These are phyloP conservation scores for Rhabdophis nuchalis DNA, from an alignment of 2,797 vertebrate species.

Conservation along the genomic window DNA sequence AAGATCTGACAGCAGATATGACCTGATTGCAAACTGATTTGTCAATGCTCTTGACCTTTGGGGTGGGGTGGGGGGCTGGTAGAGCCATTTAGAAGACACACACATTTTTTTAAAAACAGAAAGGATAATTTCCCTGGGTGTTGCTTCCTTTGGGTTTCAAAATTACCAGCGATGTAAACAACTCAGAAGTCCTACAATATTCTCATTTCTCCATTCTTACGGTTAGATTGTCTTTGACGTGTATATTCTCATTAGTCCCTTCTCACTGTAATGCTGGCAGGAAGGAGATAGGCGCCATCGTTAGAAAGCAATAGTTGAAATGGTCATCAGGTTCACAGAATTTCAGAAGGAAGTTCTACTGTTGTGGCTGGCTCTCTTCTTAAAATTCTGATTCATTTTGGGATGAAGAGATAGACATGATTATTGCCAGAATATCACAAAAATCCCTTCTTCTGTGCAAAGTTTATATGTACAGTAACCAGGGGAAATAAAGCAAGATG, in stretches of 20 bases:
- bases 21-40: slow-evolving; percentile 23
- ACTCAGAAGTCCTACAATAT: not conserved
- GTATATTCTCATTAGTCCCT: not conserved
- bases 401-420: not conserved
- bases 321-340: not conserved
- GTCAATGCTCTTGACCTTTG: slow-evolving; percentile 17
- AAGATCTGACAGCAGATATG: slow-evolving; percentile 22
- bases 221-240: not conserved
- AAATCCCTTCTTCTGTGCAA: not conserved
- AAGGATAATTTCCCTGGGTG: not conserved
- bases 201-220: not conserved
- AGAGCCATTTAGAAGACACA: not conserved
- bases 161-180: not conserved
- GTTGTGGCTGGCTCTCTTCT: not conserved
- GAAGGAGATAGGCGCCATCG: not conserved
- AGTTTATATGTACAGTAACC: not conserved
- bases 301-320: not conserved
- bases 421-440: not conserved
- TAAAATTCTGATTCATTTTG: not conserved
- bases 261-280: not conserved
- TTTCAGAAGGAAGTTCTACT: not conserved
- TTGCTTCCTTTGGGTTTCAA: not conserved
- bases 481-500: not conserved
- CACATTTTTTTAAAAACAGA: not conserved
- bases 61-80: not conserved